These are phyloP conservation scores for Philonicus albiceps DNA, from an alignment of 2,888 invertebrate species.

Conservation along the genomic window DNA sequence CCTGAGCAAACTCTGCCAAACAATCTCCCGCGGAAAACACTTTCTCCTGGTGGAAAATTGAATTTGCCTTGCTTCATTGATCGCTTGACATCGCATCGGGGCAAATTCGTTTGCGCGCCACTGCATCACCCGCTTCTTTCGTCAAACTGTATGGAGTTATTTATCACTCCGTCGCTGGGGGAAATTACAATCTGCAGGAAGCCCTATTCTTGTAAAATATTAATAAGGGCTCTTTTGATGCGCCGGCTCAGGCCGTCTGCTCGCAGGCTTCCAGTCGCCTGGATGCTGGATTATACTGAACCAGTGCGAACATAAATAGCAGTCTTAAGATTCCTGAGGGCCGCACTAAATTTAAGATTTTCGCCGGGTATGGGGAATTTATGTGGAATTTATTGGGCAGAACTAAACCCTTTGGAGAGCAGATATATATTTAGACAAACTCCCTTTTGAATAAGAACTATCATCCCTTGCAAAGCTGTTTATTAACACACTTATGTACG, in stretches of 20 bases:
- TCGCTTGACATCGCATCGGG: not conserved
- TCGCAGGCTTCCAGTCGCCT: not conserved
- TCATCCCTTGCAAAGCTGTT: not conserved
- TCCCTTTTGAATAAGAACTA: not conserved
- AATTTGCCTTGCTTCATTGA: constrained; percentile 29
- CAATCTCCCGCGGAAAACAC: constrained; percentile 11
- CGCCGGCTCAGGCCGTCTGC: not conserved
- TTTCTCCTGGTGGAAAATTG: constrained; percentile 17
- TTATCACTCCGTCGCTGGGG: not conserved
- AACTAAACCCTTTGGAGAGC: not conserved
- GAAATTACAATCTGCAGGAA: constrained; percentile 5
- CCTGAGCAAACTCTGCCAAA: constrained; percentile 4
- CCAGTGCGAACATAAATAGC: not conserved
- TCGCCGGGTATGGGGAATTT: not conserved
- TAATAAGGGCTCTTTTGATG: not conserved
- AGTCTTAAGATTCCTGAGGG: not conserved
- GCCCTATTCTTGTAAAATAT: constrained; percentile 12
- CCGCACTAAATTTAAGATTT: not conserved
- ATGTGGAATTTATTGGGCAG: not conserved
- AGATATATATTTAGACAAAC: not conserved
- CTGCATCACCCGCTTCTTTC: not conserved
- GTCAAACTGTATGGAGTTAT: not conserved
- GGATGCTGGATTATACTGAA: not conserved
- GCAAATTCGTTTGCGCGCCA: not conserved
- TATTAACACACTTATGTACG: too few relatives aligned